Base-by-base conservation (phyloP, 2,113 vertebrate genomes). In the human region DNA sequence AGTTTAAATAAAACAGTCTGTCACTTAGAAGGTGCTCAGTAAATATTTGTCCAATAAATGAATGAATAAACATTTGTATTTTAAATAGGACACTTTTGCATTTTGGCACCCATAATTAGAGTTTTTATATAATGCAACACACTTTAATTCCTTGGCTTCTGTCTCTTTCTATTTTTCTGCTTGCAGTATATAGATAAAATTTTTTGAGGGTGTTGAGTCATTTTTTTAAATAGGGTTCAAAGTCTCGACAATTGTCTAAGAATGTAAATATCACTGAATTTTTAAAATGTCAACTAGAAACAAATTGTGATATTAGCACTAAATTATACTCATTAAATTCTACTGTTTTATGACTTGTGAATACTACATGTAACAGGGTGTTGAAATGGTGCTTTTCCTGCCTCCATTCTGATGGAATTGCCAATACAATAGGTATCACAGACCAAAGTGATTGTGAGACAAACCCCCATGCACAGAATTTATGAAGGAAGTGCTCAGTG, bases 1-100 rank as follows among this genome's bases (percentile, higher is more conserved):
- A 84, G 50, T 96, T 64, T 96, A 94, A 78, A 55, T 97, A 89
- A 80, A 97, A 85, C 8, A 88, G 32, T 75, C 86, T 89, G 12
- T 89, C 55, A 68, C 55, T 83, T 92, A 78, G 68, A 79, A 94
- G 5, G 27, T 83, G 10, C 83, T 88, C 43, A 95, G 8, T 92
- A 96, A 80, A 50, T 66, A 68, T 78, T 96, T 87, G 7, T 91
- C 93, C n/a, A 38, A 11, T 75, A 57, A 50, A 75, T 93, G 25
- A 89, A 40, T 75, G 61, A 94, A 84, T 61, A 66, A 75, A 57
- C 40, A 52, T 38, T 73, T 90, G 0, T 90, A 30, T 89, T 88
- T 92, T 90, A 82, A 85, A 78, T 61, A 79, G 35, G 48, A 3
- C 40, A 40, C 30, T 66, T 92, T 76, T 85, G 70, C 61, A 66